Evolutionary conservation across 2,113 vertebrate species (phyloP).

Genomic region (Fulmarus glacialis): DNA sequence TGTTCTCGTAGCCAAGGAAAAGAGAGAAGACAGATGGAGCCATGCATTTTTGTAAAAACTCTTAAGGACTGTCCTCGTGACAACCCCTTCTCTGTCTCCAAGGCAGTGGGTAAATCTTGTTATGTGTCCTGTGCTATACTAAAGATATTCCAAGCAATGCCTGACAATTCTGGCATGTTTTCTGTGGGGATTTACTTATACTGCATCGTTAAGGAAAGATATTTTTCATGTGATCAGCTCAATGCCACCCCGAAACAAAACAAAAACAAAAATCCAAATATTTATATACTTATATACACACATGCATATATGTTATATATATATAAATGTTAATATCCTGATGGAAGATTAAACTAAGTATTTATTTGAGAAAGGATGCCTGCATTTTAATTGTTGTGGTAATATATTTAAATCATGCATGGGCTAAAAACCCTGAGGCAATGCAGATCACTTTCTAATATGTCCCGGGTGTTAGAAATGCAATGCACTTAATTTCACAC

Average conservation of each 20-base stretch:
- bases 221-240: constrained; percentile 18
- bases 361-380: not conserved
- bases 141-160: constrained; percentile 68
- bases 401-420: constrained; percentile 24
- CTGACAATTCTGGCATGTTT: constrained; percentile 58
- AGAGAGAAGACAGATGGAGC: constrained; percentile 79
- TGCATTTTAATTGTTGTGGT: constrained; percentile 47
- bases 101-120: constrained; percentile 60
- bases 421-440: constrained; percentile 43
- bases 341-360: not conserved
- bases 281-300: not conserved
- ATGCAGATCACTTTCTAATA: constrained; percentile 48
- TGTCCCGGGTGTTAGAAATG: constrained; percentile 35
- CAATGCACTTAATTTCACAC: constrained; percentile 59
- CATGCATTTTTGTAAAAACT: constrained; percentile 74
- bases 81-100: constrained; percentile 63
- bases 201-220: constrained; percentile 22
- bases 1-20: constrained; percentile 74
- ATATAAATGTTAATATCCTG: not conserved
- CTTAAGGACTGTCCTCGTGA: constrained; percentile 72
- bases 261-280: not conserved
- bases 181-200: constrained; percentile 48
- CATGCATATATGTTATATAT: not conserved
- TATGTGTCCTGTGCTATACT: constrained; percentile 66
- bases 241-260: not conserved